Conservation (phyloP, 2,113 vertebrate species). For the Talpa occidentalis region DNA sequence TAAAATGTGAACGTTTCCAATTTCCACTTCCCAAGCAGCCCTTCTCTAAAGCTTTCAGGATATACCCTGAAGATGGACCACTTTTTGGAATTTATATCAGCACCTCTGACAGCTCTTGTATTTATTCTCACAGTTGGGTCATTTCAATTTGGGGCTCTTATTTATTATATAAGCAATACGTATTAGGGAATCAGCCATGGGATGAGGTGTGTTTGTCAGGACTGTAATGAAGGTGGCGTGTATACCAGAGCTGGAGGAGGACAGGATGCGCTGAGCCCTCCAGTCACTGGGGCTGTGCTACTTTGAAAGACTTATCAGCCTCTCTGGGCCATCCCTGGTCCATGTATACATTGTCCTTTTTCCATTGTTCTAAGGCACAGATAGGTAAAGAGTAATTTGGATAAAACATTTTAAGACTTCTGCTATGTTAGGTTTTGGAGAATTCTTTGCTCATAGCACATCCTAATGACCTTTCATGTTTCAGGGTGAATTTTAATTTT, state of each 20-base stretch:
- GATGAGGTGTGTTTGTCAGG: slow-evolving; percentile 60
- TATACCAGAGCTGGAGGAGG: not conserved
- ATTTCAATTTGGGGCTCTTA: slow-evolving; percentile 60
- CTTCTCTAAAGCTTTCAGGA: not conserved
- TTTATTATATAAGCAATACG: slow-evolving; percentile 76
- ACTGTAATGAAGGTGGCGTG: slow-evolving; percentile 60
- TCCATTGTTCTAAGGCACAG: not conserved
- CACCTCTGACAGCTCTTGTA: slow-evolving; percentile 48
- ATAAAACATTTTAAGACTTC: not conserved
- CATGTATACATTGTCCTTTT: not conserved
- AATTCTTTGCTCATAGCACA: not conserved
- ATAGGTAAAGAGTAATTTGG: not conserved
- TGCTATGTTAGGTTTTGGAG: not conserved
- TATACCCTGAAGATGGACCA: not conserved
- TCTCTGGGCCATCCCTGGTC: slow-evolving; percentile 45
- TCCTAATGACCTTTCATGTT: slow-evolving; percentile 17
- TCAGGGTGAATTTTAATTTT: not conserved
- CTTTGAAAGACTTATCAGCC: not conserved
- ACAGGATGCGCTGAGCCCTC: not conserved
- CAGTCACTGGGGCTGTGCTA: not conserved
- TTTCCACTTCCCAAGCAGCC: not conserved
- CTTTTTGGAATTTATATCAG: slow-evolving; percentile 51
- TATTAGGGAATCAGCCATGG: slow-evolving; percentile 61
- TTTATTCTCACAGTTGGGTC: slow-evolving; percentile 55
- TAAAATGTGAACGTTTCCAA: not conserved